phyloP scores from a whole-genome alignment of 2,888 invertebrate species.

The Hofmannophila pseudospretella region DNA sequence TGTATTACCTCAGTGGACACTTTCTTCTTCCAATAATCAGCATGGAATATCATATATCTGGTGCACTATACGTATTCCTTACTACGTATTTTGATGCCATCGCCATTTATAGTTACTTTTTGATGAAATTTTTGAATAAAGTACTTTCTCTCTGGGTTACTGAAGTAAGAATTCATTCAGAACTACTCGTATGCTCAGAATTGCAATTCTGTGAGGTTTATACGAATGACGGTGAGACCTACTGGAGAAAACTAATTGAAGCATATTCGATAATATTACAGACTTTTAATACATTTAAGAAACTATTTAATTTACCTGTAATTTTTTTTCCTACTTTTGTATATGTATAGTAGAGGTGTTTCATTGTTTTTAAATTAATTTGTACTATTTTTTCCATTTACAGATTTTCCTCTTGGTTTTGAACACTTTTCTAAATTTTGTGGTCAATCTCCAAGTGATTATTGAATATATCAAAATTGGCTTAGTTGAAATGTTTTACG shows the following conservation, averaged over 20 bases:
- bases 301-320: neutral
- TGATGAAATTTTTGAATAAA: neutral
- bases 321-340: too few relatives aligned
- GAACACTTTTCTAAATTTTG: too few relatives aligned
- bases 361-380: too few relatives aligned
- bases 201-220: neutral
- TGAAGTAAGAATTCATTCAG: neutral
- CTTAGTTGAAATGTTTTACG: too few relatives aligned
- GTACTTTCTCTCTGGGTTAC: neutral
- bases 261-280: neutral
- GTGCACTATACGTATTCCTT: neutral
- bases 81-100: neutral
- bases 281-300: constrained; percentile 1
- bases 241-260: neutral
- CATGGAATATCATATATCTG: too few relatives aligned
- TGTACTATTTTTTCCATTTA: too few relatives aligned
- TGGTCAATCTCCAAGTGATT: too few relatives aligned
- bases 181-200: neutral
- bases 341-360: too few relatives aligned
- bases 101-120: neutral
- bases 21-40: too few relatives aligned
- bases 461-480: too few relatives aligned
- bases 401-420: too few relatives aligned
- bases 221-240: neutral
- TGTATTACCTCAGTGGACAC: neutral